A percentile compares a stretch with the other conserved stretches of the same genome.
These are phyloP conservation scores for Tupaia tana DNA, from an alignment of 2,113 vertebrate species.

Conservation along the genomic window DNA sequence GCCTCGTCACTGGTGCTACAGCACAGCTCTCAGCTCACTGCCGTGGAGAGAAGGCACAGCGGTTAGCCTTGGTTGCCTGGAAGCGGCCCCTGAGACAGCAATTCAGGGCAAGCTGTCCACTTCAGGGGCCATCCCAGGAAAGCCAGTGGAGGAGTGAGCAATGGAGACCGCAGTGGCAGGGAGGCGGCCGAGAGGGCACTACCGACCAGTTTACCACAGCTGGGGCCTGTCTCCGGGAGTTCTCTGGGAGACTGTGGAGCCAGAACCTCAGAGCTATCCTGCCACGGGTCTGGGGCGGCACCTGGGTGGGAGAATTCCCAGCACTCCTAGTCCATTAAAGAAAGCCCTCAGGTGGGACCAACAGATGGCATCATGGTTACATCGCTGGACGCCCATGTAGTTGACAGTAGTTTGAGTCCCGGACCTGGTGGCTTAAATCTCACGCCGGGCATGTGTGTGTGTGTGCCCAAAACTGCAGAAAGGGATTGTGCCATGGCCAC, in stretches of 20 bases:
- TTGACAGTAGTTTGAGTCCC: no score
- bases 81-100: not conserved
- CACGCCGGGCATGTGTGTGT: no score
- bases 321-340: not conserved
- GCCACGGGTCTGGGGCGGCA: not conserved
- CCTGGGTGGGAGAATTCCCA: not conserved
- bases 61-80: accelerated
- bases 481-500: no score
- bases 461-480: no score
- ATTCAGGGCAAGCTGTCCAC: not conserved
- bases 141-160: accelerated
- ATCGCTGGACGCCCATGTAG: no score
- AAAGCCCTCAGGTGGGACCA: not conserved
- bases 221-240: not conserved
- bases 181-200: accelerated
- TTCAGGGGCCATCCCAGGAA: not conserved
- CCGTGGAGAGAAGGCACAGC: accelerated
- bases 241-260: not conserved
- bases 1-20: not conserved
- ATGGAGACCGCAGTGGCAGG: accelerated
- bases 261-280: not conserved
- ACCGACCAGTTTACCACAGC: accelerated
- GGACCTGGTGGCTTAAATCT: no score
- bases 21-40: not conserved
- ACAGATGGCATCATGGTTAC: no score